A percentile compares a stretch with the other conserved stretches of the same genome.
Conservation (phyloP, 2,888 invertebrate genomes). For the Iselma pallidipennis region DNA sequence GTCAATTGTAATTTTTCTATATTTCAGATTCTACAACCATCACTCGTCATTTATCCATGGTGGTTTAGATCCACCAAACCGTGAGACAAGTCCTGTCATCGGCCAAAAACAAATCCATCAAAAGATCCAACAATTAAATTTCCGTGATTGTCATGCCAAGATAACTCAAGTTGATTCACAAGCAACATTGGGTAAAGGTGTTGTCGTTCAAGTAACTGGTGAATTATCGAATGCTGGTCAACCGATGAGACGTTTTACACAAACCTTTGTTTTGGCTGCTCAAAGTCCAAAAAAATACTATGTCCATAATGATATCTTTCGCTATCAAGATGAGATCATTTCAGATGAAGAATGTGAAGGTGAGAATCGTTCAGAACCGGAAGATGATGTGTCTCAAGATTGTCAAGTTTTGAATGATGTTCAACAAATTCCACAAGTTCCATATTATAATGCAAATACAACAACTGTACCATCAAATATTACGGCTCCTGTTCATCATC, state of each 20-base stretch:
- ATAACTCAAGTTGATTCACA: constrained; percentile 97
- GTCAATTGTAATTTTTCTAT: neutral
- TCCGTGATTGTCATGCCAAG: constrained; percentile 96
- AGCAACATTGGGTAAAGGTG: constrained; percentile 90
- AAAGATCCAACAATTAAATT: constrained; percentile 92
- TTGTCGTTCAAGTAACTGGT: constrained; percentile 97
- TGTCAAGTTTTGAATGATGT: constrained; percentile 36
- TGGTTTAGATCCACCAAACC: constrained; percentile 80
- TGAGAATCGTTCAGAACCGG: constrained; percentile 66
- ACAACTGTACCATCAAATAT: constrained; percentile 44
- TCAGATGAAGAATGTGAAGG: constrained; percentile 65
- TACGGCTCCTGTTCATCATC: constrained; percentile 49
- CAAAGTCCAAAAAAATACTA: constrained; percentile 98
- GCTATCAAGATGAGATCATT: constrained; percentile 82
- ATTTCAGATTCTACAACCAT: constrained; percentile 88
- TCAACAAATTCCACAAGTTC: constrained; percentile 50
- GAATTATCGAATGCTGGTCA: constrained; percentile 95
- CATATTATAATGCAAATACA: constrained; percentile 44
- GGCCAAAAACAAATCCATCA: constrained; percentile 95
- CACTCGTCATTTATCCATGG: constrained; percentile 97
- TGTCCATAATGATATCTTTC: constrained; percentile 98
- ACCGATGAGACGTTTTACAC: constrained; percentile 97
- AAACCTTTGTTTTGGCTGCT: constrained; percentile 95
- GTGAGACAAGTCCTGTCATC: constrained; percentile 81
- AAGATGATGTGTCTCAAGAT: constrained; percentile 60